phyloP scores from a whole-genome alignment of 2,113 vertebrate genomes.

The Barbus barbus region DNA sequence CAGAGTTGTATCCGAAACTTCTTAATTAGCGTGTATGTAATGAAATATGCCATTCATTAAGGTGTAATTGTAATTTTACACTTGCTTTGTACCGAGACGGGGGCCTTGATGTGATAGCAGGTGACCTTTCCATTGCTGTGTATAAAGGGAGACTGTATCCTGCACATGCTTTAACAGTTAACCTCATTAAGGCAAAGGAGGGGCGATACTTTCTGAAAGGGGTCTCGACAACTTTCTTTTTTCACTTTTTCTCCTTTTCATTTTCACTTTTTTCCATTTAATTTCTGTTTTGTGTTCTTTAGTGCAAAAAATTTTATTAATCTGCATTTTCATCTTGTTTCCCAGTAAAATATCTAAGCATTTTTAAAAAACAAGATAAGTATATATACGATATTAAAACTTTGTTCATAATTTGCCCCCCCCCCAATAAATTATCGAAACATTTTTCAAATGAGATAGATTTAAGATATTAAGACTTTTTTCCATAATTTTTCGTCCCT shows the following conservation, averaged over 20 bases:
- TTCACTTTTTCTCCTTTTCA: neutral
- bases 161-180: constrained; percentile 59
- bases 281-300: neutral
- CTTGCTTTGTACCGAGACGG: constrained; percentile 39
- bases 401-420: neutral
- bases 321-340: neutral
- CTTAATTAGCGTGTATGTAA: constrained; percentile 47
- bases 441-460: no score
- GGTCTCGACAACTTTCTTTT: constrained; percentile 16
- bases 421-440: no score
- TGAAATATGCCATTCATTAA: constrained; percentile 47
- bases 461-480: no score
- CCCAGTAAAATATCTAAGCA: neutral
- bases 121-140: constrained; percentile 40
- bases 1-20: constrained; percentile 31
- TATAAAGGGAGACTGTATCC: constrained; percentile 47
- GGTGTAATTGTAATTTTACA: constrained; percentile 50
- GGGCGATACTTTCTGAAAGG: constrained; percentile 54
- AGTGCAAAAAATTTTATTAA: neutral
- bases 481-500: no score
- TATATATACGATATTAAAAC: neutral
- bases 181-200: constrained; percentile 55
- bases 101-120: constrained; percentile 39
- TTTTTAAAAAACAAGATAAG: neutral
- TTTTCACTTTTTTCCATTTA: neutral